Base-by-base conservation (phyloP, 2,888 invertebrate species). In the Caenorhabditis drosophilae region DNA sequence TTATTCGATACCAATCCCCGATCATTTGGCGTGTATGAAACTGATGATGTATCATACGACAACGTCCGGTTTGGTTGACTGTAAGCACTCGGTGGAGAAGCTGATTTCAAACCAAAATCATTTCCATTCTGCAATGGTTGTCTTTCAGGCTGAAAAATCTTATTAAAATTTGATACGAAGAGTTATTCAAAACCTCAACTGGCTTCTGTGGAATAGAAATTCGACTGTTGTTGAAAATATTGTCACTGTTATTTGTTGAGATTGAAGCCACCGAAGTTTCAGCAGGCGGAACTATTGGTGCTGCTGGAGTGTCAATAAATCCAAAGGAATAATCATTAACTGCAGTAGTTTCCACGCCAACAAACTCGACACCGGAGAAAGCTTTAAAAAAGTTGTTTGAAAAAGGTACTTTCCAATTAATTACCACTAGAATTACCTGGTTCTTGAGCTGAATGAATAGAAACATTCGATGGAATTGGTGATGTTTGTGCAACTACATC, bases 321-420 rank as follows among this genome's bases (percentile, higher is more conserved):
- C 73, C 73, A 44, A 73, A 73, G 25, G 67, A 66, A 36, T 73
- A 73, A 46, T 67, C 73, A 31, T 47, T 56, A 12, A 61, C 9
- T 25, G 50, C 62, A 11, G 57, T 41, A 34, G 68, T 57, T 6
- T 46, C 67, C n/a, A 55, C 46, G 12, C 68, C 73, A 31, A 60
- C 62, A 48, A 73, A 73, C 53, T 70, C 70, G 18, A 73, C 69
- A 16, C 69, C 66, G 34, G 52, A 50, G 36, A 1, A 36, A 12
- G 22, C 9, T n/a, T n/a, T n/a, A n/a, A n/a, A n/a, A n/a, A n/a
- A n/a, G n/a, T n/a, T n/a, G n/a, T n/a, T 20, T 49, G 12, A 31
- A 20, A n/a, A n/a, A 20, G 0, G 16, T 15, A 35, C 36, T 11
- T 35, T 36, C 18, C 23, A 41, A 15, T 11, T 6, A 49, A 18